Evolutionary conservation across 2,888 invertebrate genomes (phyloP), one percentile per base, ranked within the genome.

Genomic region (Hypercompe scribonia): DNA sequence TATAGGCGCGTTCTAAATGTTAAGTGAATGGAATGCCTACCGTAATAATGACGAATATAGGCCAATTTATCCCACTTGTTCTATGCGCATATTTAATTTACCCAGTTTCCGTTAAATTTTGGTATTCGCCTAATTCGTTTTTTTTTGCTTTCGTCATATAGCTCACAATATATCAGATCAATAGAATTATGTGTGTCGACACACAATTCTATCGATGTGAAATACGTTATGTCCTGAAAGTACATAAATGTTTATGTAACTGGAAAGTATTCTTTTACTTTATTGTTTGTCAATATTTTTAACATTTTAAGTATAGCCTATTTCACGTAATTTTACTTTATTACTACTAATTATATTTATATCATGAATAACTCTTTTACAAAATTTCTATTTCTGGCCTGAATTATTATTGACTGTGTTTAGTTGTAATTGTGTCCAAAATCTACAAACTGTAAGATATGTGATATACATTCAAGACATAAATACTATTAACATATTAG

Each of bases 21-120:
- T 85, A 81, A 85, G 81, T 83, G 80, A 78, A 78, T 71, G 83
- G 80, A 80, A 85, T 84, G 82, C 73, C 71, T 79, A 77, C 72
- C 67, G 64, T 76, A 72, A 79, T 75, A 73, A 76, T 84, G 77
- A 80, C 71, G 78, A 75, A 84, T 82, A 68, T 81, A 75, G 82
- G 76, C 75, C 79, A 84, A 84, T 81, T 79, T 74, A 61, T 81
- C 54, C 68, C 77, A 83, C 80, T 83, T 76, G 78, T 79, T 61
- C 31, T 31, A 75, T 80, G 80, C 61, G 75, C 76, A 83, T 84
- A 82, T 83, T 80, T 80, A 79, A 84, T 80, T 80, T 76, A 73
- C 58, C 61, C 74, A 63, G 13, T 63, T 42, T 73, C 72, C 73
- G 65, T 76, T 67, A 68, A 68, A 76, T 78, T 80, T 75, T 72